These are phyloP conservation scores for Sanderia malayensis DNA, from an alignment of 30 jellyfish, hydroid and myxozoan genomes.

Conservation along the genomic window DNA sequence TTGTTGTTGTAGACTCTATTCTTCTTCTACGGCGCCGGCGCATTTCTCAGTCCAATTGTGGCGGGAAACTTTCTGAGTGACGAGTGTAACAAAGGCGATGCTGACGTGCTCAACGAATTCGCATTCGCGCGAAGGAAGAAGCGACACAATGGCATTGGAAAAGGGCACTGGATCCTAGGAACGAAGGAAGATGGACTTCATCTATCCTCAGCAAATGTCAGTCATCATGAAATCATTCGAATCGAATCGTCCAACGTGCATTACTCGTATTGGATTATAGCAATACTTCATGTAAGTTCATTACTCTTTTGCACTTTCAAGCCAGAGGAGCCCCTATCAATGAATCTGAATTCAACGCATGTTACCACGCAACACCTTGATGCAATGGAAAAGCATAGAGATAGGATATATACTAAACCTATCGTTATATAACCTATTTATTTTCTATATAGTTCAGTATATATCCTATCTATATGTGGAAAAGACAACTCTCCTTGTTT, in stretches of 20 bases:
- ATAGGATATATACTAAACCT: too few relatives aligned
- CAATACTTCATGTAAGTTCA: conserved; percentile 68
- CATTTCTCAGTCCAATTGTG: conserved; percentile 95
- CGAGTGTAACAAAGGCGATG: conserved; percentile 92
- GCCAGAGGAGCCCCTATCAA: too few relatives aligned
- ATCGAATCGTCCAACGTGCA: conserved; percentile 81
- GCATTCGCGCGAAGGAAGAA: conserved; percentile 88
- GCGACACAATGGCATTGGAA: conserved; percentile 87
- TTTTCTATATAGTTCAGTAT: too few relatives aligned
- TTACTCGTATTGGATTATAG: conserved; percentile 80
- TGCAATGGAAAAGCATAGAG: too few relatives aligned
- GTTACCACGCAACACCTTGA: too few relatives aligned
- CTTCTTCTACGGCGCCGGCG: conserved; percentile 98
- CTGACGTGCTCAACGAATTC: conserved; percentile 70
- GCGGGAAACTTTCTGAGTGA: conserved; percentile 96
- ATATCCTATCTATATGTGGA: too few relatives aligned
- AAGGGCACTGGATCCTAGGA: conserved; percentile 72
- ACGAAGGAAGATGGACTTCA: conserved; percentile 43
- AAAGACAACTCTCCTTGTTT: too few relatives aligned
- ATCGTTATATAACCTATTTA: too few relatives aligned
- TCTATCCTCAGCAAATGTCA: conserved; percentile 47
- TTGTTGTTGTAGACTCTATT: conserved; percentile 95
- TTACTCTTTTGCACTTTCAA: too few relatives aligned
- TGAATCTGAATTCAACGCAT: too few relatives aligned
- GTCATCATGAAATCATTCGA: conserved; percentile 55